Base-by-base conservation (phyloP, 2,888 invertebrate species). In the Tenthredo amoena region DNA sequence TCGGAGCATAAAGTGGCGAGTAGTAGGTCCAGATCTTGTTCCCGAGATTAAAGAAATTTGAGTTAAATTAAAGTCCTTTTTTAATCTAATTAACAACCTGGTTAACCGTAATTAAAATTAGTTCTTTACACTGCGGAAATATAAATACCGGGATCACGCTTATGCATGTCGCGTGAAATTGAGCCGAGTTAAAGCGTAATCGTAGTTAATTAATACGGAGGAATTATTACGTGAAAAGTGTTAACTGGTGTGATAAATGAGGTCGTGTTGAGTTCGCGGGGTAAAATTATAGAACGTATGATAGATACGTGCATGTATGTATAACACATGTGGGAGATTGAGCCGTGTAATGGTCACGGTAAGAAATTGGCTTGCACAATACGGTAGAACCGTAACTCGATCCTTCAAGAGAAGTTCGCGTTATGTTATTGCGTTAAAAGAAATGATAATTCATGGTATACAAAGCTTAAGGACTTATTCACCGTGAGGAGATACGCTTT, bases 341-440 rank as follows among this genome's bases (percentile, higher is more conserved):
- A 68, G 68, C 34, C 43, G 55, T 40, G 62, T 58, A 50, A 77
- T 50, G 37, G 21, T 62, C n/a, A 31, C 26, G 40, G 81, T 62
- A 62, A 62, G 40, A 81, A 81, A 81, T 81, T 62, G 81, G 62
- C 81, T 77, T 81, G 81, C 81, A 62, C 81, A 81, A 81, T 81
- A 62, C 50, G 55, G 18, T 31, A 62, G 37, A 79, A 62, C 58
- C 58, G 81, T 81, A 81, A 81, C 81, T 62, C 40, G 81, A 81
- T 81, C 81, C 81, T 43, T 18, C 40, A 15, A 50, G 77, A 50
- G 6, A 62, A 58, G 81, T 81, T 62, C 50, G 62, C 81, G 31
- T 74, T 40, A 21, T 43, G 37, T 71, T 26, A n/a, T 74, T n/a
- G 31, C 55, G 47, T 55, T 77, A 62, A 37, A 81, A 81, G 50